Percentiles rank a stretch among this genome's conserved stretches.
Conservation (phyloP, 2,113 vertebrate species). For the Campylomormyrus tamandua region DNA sequence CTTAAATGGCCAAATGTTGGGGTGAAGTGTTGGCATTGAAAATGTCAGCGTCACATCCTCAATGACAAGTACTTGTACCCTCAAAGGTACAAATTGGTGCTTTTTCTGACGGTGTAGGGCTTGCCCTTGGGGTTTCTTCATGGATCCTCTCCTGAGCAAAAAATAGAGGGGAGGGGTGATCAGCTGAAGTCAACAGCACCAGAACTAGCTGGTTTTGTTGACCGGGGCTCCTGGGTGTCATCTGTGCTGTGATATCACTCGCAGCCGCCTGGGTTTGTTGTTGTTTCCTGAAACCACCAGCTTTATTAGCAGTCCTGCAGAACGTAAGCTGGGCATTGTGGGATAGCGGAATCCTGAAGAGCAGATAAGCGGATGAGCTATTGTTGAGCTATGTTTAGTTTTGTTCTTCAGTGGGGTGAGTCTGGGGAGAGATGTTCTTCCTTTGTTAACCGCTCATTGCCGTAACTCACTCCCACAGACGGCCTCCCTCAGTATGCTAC, state of each 20-base stretch:
- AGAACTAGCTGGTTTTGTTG: neutral
- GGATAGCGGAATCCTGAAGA: neutral
- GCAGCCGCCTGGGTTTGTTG: neutral
- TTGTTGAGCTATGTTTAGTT: neutral
- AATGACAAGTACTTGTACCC: neutral
- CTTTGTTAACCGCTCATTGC: conserved; percentile 9
- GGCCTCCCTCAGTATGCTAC: neutral
- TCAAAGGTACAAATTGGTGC: neutral
- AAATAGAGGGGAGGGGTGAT: neutral
- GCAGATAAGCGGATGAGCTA: neutral
- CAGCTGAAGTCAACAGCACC: neutral
- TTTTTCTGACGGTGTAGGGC: neutral
- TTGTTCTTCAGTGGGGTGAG: neutral
- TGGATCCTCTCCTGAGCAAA: neutral
- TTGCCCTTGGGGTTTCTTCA: neutral
- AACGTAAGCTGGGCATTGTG: neutral
- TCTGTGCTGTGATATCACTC: neutral
- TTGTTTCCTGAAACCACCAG: neutral
- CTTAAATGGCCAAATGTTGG: neutral
- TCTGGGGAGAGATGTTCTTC: neutral
- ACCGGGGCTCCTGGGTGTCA: neutral
- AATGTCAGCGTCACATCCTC: neutral
- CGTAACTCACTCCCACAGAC: neutral
- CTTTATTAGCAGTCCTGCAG: neutral
- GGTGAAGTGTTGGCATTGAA: neutral